Conservation (phyloP, 2,888 invertebrate genomes). For the Psococerastis gibbosa region DNA sequence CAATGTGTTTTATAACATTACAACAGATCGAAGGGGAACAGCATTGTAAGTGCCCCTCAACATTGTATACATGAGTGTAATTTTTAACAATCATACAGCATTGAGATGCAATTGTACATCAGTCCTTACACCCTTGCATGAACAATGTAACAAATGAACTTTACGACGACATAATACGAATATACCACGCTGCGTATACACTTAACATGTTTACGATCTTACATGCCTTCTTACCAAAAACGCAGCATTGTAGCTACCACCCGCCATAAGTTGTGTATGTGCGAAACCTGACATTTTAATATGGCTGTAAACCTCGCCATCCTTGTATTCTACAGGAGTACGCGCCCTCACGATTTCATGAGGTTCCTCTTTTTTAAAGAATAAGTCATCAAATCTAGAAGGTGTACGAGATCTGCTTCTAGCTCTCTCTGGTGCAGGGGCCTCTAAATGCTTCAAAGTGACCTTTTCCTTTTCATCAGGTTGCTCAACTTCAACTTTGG, state of each 20-base stretch:
- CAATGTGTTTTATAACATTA: too few species aligned
- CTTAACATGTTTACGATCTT: too few species aligned
- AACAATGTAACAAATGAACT: too few species aligned
- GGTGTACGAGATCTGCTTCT: background rate
- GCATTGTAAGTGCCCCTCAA: too few species aligned
- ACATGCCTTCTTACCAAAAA: background rate
- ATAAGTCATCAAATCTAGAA: background rate
- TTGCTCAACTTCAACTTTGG: background rate
- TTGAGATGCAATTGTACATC: too few species aligned
- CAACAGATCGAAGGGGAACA: too few species aligned
- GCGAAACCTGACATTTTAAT: background rate
- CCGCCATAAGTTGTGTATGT: background rate
- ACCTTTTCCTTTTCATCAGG: background rate
- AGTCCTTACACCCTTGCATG: too few species aligned
- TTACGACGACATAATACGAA: too few species aligned
- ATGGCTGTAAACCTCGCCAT: background rate
- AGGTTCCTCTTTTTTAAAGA: background rate
- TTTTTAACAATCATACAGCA: too few species aligned
- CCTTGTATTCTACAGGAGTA: background rate
- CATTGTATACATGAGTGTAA: too few species aligned
- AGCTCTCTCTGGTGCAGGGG: background rate
- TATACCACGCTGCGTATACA: too few species aligned
- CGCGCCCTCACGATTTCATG: background rate
- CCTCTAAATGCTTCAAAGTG: background rate
- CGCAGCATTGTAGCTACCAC: background rate